Conservation (phyloP, 2,888 invertebrate species). For the Drosophila birchii region DNA sequence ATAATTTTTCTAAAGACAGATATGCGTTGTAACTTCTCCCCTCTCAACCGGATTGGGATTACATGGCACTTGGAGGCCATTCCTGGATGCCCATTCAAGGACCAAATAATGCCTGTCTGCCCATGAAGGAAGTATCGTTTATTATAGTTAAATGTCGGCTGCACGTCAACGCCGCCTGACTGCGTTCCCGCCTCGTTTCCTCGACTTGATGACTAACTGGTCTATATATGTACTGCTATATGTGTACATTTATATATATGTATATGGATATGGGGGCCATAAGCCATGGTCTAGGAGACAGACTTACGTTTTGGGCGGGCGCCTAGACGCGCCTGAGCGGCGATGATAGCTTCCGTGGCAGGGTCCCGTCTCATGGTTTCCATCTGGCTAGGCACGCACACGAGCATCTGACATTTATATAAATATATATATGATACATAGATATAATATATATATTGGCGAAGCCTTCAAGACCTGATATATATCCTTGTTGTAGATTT, state of each 20-base stretch:
- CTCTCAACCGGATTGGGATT: constrained; percentile 13
- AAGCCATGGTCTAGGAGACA: background rate
- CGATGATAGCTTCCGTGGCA: constrained; percentile 58
- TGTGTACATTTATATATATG: background rate
- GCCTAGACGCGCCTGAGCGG: constrained; percentile 39
- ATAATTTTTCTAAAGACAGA: background rate
- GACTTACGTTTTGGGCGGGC: constrained; percentile 1
- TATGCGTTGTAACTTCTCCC: background rate
- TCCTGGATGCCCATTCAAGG: constrained; percentile 8
- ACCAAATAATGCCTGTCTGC: constrained; percentile 39
- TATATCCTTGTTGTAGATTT: background rate
- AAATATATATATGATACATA: background rate
- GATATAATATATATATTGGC: background rate
- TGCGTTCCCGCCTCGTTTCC: constrained; percentile 10
- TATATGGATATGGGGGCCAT: background rate
- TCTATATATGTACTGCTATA: background rate
- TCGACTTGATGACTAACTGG: constrained; percentile 58
- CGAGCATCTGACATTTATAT: background rate
- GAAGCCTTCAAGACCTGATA: background rate
- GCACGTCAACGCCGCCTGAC: constrained; percentile 44
- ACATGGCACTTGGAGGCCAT: constrained; percentile 21
- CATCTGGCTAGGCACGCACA: constrained; percentile 58
- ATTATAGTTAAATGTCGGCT: constrained; percentile 74
- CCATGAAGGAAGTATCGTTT: constrained; percentile 69
- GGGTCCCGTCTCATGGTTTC: constrained; percentile 52